These are phyloP conservation scores for Mesembrinibis cayennensis DNA, from an alignment of 2,113 vertebrate species.

Conservation along the genomic window DNA sequence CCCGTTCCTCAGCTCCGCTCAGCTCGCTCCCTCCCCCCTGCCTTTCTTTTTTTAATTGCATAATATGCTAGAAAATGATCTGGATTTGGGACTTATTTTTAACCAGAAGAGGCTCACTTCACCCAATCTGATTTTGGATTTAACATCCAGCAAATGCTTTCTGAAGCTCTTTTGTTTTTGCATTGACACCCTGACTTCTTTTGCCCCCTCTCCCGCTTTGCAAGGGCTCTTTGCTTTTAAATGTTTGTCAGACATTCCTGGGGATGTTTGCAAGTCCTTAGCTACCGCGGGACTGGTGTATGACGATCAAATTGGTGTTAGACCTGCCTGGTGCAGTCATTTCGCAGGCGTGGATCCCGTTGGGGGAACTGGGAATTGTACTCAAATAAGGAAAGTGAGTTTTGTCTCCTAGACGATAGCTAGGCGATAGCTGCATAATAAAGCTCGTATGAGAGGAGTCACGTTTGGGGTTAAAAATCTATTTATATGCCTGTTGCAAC, in stretches of 20 bases:
- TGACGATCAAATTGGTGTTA: neutral
- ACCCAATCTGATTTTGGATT: neutral
- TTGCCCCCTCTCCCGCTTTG: neutral
- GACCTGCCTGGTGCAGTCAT: neutral
- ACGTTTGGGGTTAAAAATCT: neutral
- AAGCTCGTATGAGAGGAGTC: neutral
- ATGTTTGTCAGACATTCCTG: neutral
- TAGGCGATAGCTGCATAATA: neutral
- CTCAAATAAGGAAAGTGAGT: neutral
- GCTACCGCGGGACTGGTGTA: neutral
- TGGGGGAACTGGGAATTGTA: neutral
- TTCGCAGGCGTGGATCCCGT: neutral
- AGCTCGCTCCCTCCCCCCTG: neutral
- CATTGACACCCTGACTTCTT: neutral
- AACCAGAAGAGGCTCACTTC: constrained; percentile 12
- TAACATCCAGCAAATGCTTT: neutral
- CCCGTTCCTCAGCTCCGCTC: constrained; percentile 27
- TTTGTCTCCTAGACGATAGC: neutral
- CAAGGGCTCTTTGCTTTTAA: neutral
- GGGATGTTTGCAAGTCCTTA: neutral
- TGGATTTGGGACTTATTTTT: constrained; percentile 39
- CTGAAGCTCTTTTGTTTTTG: neutral
- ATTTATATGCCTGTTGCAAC: neutral
- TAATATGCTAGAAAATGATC: constrained; percentile 34
- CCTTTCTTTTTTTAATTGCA: constrained; percentile 43